Base-by-base conservation (phyloP, 2,888 invertebrate genomes). In the Agonopterix arenella region DNA sequence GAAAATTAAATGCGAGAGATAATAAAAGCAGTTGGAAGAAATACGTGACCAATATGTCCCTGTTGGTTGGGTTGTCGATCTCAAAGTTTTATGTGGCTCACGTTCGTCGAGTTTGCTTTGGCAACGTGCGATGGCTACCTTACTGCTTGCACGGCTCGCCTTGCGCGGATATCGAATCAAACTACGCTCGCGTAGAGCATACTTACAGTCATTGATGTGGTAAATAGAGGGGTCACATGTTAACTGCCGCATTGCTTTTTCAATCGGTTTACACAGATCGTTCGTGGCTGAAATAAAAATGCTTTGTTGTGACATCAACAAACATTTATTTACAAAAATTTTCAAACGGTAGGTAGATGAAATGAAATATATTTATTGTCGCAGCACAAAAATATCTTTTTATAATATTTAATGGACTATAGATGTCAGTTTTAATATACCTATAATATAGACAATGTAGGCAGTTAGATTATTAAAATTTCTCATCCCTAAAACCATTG, bases 21-120 rank as follows among this genome's bases (percentile, higher is more conserved):
- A 80, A 80, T 80, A 84, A 81, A 82, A 80, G 76, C 75, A 76
- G 76, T 75, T 71, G 76, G 73, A 65, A 68, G 63, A 70, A 73
- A 70, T 76, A 84, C 85, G 85, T 85, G 85, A 84, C 83, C 84
- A 84, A 85, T 86, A 81, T 79, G 82, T 83, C 80, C 72, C 71
- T 57, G 64, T 73, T 65, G 73, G 69, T 70, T 43, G n/a, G 40
- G 40, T 40, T n/a, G 10, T n/a, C 66, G 70, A 70, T 70, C 73
- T 66, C 63, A 58, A 64, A 70, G 66, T 53, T 75, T 77, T 81
- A 84, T 84, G 83, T 83, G 66, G 64, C 73, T 80, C 85, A 84
- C 85, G 85, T 84, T 61, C 58, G 59, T 58, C 64, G 76, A 84
- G 84, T 84, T 84, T 84, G 82, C 81, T 82, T 76, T 77, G 75